Conservation (phyloP, 1,140 invertebrate species). For the Nymphalis io region DNA sequence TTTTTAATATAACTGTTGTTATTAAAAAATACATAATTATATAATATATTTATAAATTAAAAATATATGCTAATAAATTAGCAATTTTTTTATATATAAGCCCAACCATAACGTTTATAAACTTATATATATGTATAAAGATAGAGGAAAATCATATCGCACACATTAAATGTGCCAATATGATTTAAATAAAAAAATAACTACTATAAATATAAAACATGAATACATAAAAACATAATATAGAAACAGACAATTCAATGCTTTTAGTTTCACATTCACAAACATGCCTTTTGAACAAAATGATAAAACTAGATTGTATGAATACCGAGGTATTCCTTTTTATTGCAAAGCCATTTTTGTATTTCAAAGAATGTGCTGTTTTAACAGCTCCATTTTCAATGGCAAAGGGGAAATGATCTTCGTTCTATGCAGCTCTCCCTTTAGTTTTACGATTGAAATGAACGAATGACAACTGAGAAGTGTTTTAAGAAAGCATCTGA, state of each 20-base stretch:
- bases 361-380: conserved; percentile 19
- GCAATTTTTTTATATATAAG: too few species aligned
- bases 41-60: too few species aligned
- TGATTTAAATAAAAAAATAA: too few species aligned
- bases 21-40: too few species aligned
- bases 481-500: neutral
- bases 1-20: too few species aligned
- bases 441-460: conserved; percentile 16
- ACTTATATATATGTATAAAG: too few species aligned
- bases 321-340: conserved; percentile 25
- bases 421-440: neutral
- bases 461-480: neutral
- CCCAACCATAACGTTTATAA: too few species aligned
- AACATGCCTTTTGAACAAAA: neutral
- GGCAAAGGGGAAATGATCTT: conserved; percentile 13
- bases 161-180: too few species aligned
- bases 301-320: conserved; percentile 23
- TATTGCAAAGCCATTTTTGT: conserved; percentile 27
- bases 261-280: neutral
- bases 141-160: too few species aligned
- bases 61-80: too few species aligned
- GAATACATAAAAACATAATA: too few species aligned
- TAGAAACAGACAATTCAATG: neutral
- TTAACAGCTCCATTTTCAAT: conserved; percentile 20
- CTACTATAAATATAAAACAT: neutral